A percentile compares a stretch with the other conserved stretches of the same genome.
phyloP scores from a whole-genome alignment of 2,113 vertebrate genomes.

The Calypte anna region DNA sequence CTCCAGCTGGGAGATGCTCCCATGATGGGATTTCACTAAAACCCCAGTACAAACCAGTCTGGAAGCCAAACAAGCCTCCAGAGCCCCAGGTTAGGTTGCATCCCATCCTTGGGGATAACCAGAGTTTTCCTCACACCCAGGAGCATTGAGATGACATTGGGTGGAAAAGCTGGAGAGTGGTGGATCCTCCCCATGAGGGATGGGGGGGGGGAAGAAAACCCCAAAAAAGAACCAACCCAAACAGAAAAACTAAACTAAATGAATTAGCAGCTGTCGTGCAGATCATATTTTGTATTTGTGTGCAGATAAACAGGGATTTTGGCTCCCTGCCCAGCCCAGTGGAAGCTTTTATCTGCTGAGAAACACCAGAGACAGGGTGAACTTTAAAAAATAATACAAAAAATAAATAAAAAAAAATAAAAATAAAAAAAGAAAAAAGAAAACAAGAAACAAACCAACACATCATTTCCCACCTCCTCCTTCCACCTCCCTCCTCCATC shows the following conservation, averaged over 20 bases:
- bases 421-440: no score
- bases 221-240: neutral
- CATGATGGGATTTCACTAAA: fast-evolving
- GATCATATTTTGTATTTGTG: neutral
- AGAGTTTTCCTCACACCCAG: fast-evolving
- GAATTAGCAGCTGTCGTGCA: neutral
- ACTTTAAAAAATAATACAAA: neutral
- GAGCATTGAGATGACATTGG: fast-evolving
- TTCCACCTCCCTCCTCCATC: neutral
- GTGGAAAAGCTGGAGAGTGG: fast-evolving
- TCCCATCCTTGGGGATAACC: fast-evolving
- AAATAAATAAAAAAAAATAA: no score
- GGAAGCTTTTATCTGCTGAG: neutral
- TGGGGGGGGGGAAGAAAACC: neutral
- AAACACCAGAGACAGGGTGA: constrained; percentile 20
- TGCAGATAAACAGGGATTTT: neutral
- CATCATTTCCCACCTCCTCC: neutral
- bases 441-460: neutral
- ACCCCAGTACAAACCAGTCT: neutral
- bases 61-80: fast-evolving
- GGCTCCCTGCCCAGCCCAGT: neutral
- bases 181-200: fast-evolving
- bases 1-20: fast-evolving
- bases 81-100: neutral
- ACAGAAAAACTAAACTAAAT: neutral